Percentiles rank a stretch among this genome's conserved stretches.
Conservation (phyloP, 2,113 vertebrate species). For the Pao palembangensis region DNA sequence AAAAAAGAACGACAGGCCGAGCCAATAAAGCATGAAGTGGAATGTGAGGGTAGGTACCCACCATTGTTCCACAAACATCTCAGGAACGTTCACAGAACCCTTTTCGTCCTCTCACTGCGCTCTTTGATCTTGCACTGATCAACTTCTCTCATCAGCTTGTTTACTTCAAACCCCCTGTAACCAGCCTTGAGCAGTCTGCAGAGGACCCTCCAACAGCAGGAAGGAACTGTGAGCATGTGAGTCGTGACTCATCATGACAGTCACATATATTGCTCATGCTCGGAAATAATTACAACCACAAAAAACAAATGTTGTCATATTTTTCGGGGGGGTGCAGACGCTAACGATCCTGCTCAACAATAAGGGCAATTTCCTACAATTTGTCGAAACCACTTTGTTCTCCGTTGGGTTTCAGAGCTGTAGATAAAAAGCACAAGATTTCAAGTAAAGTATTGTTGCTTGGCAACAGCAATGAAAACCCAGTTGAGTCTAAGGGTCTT, state of each 20-base stretch:
- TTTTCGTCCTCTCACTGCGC: slow-evolving; percentile 42
- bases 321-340: background rate
- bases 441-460: slow-evolving; percentile 75
- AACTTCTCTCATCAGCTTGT: slow-evolving; percentile 20
- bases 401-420: slow-evolving; percentile 40
- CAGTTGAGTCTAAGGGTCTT: slow-evolving; percentile 56
- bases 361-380: slow-evolving; percentile 10
- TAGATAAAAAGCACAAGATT: slow-evolving; percentile 65
- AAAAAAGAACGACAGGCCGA: slow-evolving; percentile 41
- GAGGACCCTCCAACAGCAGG: background rate
- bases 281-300: background rate
- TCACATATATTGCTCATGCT: too few relatives aligned
- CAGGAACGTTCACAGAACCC: slow-evolving; percentile 48
- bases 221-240: background rate
- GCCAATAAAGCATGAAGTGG: slow-evolving; percentile 56
- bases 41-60: slow-evolving; percentile 49
- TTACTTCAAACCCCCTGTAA: slow-evolving; percentile 7
- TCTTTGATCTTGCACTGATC: slow-evolving; percentile 22
- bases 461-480: slow-evolving; percentile 73
- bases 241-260: slow-evolving; percentile 4
- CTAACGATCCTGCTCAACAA: background rate
- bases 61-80: slow-evolving; percentile 64
- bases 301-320: too few relatives aligned
- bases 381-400: slow-evolving; percentile 44
- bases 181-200: background rate